Base-by-base conservation (phyloP, 2,797 vertebrate species). In the Microctenopoma lineatum region DNA sequence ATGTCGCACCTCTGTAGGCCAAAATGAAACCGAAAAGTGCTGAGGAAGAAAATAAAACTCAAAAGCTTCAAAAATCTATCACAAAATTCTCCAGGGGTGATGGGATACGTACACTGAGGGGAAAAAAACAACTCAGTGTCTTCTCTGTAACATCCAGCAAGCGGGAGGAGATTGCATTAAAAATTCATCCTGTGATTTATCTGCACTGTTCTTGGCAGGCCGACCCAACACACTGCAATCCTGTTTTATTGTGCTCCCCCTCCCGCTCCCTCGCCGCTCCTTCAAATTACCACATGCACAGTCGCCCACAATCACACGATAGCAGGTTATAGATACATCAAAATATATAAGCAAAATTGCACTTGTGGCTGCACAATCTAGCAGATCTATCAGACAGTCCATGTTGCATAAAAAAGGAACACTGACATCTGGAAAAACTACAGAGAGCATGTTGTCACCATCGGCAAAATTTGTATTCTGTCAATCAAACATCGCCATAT, bases 171-270 rank as follows among this genome's bases (percentile, higher is more conserved):
- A 86, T 75, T 74, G 72, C 87, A 91, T 92, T 89, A 92, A 92
- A 92, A 84, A 92, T 89, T 90, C 84, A 92, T 89, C 83, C 79
- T 73, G 76, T 91, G 89, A 92, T 93, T 91, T 87, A 91, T 84
- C 86, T 84, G 88, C 79, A 88, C 89, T 85, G 70, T 75, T 78
- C 83, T 77, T 83, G 83, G 75, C 76, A 86, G 27, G 72, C 51
- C 48, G 39, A 55, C 44, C 64, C 21, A 59, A 81, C 84, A 79
- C 79, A 78, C 69, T 3, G 47, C 81, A 66, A 61, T 79, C 79
- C 74, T 34, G 48, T 73, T 86, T 87, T 89, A 88, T 84, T 87
- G 77, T 66, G 45, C 58, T 25, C 57, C 44, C 14, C 25, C 48
- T 45, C 14, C n/a, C 44, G 41, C 61, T 68, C 39, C 46, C 59